phyloP scores from a whole-genome alignment of 2,888 invertebrate species.

The Agrochola lota region DNA sequence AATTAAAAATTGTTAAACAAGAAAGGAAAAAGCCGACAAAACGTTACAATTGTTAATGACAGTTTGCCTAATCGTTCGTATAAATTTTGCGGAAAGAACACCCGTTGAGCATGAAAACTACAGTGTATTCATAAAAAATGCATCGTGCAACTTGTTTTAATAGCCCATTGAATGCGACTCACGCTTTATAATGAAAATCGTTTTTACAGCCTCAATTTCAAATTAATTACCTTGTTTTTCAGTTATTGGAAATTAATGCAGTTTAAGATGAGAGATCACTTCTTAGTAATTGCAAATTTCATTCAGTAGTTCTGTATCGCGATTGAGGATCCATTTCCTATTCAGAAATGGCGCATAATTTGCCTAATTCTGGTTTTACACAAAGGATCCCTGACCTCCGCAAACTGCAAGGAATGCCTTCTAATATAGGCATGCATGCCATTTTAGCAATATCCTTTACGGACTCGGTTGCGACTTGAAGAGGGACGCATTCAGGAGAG shows the following conservation, averaged over 20 bases:
- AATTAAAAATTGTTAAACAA: constrained; percentile 1
- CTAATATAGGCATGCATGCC: constrained; percentile 40
- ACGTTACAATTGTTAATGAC: constrained; percentile 29
- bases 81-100: constrained; percentile 45
- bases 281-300: constrained; percentile 4
- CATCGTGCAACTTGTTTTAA: constrained; percentile 43
- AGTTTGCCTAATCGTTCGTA: constrained; percentile 33
- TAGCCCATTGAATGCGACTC: constrained; percentile 39
- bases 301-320: constrained; percentile 6
- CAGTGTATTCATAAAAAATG: constrained; percentile 29
- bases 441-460: constrained; percentile 26
- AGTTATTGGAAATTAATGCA: neutral
- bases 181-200: constrained; percentile 39
- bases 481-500: neutral
- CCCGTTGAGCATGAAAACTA: constrained; percentile 31
- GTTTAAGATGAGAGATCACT: neutral
- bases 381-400: constrained; percentile 35
- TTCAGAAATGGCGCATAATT: constrained; percentile 2
- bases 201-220: constrained; percentile 27
- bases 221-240: constrained; percentile 31
- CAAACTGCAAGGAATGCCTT: constrained; percentile 7
- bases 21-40: constrained; percentile 22
- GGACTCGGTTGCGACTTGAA: constrained; percentile 6
- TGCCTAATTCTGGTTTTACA: constrained; percentile 12
- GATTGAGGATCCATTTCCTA: constrained; percentile 17